These are phyloP conservation scores for Allophyes oxyacanthae DNA, from an alignment of 2,888 invertebrate genomes.

Conservation along the genomic window DNA sequence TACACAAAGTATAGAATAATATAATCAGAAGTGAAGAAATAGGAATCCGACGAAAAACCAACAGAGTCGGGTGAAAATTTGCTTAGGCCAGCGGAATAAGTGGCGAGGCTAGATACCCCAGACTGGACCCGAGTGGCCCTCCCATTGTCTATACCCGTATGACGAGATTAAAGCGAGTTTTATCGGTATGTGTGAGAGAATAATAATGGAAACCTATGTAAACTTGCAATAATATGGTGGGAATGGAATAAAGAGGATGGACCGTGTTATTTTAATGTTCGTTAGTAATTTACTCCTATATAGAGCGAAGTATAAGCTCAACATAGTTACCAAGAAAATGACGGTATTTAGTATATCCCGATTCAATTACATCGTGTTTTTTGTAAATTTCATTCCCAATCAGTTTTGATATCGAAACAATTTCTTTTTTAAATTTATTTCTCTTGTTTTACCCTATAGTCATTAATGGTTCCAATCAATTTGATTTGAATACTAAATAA, in stretches of 20 bases:
- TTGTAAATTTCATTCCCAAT: no score
- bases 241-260: slow-evolving; percentile 34
- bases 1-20: slow-evolving; percentile 88
- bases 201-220: slow-evolving; percentile 58
- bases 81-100: slow-evolving; percentile 89
- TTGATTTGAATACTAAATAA: no score
- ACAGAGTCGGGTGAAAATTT: slow-evolving; percentile 86
- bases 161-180: slow-evolving; percentile 59
- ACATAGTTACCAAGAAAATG: no score
- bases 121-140: slow-evolving; percentile 66
- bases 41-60: slow-evolving; percentile 88
- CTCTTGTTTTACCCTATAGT: no score
- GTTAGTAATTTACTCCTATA: background rate
- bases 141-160: slow-evolving; percentile 76
- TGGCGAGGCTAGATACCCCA: slow-evolving; percentile 78
- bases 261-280: slow-evolving; percentile 34
- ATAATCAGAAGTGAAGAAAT: slow-evolving; percentile 89
- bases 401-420: no score
- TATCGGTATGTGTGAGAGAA: slow-evolving; percentile 53
- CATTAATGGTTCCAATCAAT: no score
- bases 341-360: no score
- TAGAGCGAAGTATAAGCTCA: no score
- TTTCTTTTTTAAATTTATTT: no score
- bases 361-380: no score
- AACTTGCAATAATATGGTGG: slow-evolving; percentile 49